phyloP scores from a whole-genome alignment of 2,113 vertebrate species.

The Micronisus gabar region DNA sequence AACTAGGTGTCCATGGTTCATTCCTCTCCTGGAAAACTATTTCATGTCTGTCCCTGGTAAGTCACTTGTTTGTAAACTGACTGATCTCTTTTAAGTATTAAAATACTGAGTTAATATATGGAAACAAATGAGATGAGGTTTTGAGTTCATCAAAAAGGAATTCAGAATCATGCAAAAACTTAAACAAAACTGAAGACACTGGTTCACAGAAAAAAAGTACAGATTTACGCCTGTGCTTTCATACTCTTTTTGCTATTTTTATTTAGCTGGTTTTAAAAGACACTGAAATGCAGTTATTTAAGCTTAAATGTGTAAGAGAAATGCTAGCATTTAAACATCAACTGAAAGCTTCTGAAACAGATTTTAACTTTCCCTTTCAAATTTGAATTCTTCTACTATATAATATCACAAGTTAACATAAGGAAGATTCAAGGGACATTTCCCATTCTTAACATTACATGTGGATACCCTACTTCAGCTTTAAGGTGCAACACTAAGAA shows the following conservation, averaged over 20 bases:
- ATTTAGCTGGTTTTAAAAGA: background rate
- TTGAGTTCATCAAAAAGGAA: background rate
- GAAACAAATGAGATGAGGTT: background rate
- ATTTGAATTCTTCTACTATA: accelerated
- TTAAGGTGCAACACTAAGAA: background rate
- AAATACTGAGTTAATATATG: background rate
- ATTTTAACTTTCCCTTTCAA: background rate
- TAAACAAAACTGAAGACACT: background rate
- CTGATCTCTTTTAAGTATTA: too few species aligned
- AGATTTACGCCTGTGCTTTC: background rate
- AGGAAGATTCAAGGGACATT: background rate
- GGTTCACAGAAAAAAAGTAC: background rate
- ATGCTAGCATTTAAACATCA: background rate
- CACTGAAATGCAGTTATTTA: background rate
- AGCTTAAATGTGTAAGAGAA: background rate
- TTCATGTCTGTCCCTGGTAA: background rate
- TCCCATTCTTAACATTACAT: accelerated
- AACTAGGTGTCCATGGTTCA: accelerated
- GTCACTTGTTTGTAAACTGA: background rate
- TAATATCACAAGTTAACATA: accelerated
- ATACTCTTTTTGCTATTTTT: background rate
- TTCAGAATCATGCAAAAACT: background rate
- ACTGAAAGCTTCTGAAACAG: background rate
- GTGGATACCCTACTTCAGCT: background rate
- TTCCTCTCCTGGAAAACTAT: background rate